Conservation (phyloP, 92 coral and sea anemone genomes). For the Siderastrea siderea region DNA sequence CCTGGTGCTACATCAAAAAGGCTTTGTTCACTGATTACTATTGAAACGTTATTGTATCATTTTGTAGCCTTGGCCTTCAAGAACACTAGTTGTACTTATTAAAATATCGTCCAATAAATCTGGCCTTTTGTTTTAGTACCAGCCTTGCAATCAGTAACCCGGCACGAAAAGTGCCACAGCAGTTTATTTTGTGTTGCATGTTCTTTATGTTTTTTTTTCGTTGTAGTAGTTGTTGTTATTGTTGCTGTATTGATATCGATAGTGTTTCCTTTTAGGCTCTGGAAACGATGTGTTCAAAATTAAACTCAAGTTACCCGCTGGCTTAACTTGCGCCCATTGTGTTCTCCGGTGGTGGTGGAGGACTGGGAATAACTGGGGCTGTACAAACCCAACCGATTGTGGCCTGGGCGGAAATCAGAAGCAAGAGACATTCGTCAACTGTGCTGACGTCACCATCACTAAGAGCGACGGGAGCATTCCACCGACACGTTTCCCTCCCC, state of each 20-base stretch:
- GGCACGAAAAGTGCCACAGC: too few species aligned
- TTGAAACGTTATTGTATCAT: background rate
- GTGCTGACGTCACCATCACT: conserved; percentile 69
- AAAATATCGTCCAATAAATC: too few species aligned
- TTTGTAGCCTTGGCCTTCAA: background rate
- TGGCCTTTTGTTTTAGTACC: too few species aligned
- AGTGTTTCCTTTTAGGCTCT: background rate
- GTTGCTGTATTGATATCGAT: too few species aligned
- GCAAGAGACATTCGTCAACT: conserved; percentile 76
- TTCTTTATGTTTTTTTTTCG: too few species aligned
- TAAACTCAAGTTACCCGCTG: conserved; percentile 57
- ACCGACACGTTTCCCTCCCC: background rate
- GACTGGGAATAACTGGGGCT: conserved; percentile 71
- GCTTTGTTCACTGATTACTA: too few species aligned
- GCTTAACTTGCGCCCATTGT: conserved; percentile 67
- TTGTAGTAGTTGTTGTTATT: too few species aligned
- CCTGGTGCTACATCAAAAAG: too few species aligned
- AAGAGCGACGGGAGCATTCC: conserved; percentile 18
- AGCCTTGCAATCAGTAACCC: too few species aligned
- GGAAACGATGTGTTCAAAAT: conserved; percentile 35
- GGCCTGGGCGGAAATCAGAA: conserved; percentile 41
- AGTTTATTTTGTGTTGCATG: too few species aligned
- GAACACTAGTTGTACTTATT: too few species aligned
- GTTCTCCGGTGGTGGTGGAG: conserved; percentile 76
- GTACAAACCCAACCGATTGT: conserved; percentile 40